Base-by-base conservation (phyloP, 23 tunicate genomes). In the Ciona savignyi region DNA sequence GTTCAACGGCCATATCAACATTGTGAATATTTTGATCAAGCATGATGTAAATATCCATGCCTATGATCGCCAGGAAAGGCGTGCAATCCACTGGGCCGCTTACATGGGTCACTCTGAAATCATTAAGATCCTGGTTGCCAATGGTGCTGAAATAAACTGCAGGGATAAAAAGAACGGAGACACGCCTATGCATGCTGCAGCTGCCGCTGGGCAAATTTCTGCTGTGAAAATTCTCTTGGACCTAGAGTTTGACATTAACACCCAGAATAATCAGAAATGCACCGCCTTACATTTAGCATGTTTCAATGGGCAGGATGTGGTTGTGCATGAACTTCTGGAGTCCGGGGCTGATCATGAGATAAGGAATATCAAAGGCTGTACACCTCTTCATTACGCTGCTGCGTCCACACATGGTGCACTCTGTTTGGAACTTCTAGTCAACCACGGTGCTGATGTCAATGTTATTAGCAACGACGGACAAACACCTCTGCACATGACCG, bases 71-170 rank as follows among this genome's bases (percentile, higher is more conserved):
- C 97, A 84, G 64, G 91, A 91, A 67, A 60, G 97, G 27, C 48
- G 97, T 27, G 91, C 97, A 1, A 64, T 91, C 0, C 97, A 91
- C 70, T 91, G 97, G 97, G 97, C 97, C 51, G 97, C 97, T 4
- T 84, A 76, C 70, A 84, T 77, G 86, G 97, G 97, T 30, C 91
- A 91, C 78, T 74, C 86, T 20, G 97, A 91, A 62, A 91, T 91
- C 32, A 85, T 91, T 6, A 81, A 91, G 70, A 81, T 68, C 56
- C 71, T 91, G 1, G 86, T 91, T 60, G 73, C 90, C n/a, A 74
- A 80, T 77, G 97, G 97, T 2, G 97, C 97, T 1, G 97, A 91
- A n/a, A 84, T 91, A 0, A 85, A 91, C 74, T 91, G 97, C 63
- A 60, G 72, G 28, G 97, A 91, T 48, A 91, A 91, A 63, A 75